Percentiles rank a stretch among this genome's conserved stretches.
Conservation (phyloP, 2,888 invertebrate genomes). For the Panopea generosa region DNA sequence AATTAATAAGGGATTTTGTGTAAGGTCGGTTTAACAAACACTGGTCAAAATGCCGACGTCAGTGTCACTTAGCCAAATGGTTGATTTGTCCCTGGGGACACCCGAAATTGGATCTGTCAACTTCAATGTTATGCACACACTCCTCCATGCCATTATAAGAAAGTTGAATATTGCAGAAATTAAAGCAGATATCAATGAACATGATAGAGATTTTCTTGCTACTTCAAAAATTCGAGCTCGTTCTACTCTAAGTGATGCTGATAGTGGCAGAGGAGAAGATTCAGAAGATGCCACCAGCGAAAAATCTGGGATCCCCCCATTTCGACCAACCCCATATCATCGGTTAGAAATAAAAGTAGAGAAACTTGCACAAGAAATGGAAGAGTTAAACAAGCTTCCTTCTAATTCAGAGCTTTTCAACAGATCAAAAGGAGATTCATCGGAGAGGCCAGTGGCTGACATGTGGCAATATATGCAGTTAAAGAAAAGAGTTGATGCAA, state of each 20-base stretch:
- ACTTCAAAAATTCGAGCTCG: constrained; percentile 65
- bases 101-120: constrained; percentile 85
- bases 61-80: constrained; percentile 81
- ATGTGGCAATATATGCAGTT: constrained; percentile 84
- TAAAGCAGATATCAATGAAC: constrained; percentile 78
- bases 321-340: constrained; percentile 79
- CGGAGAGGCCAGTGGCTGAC: constrained; percentile 77
- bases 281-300: constrained; percentile 73
- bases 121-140: constrained; percentile 83
- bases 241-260: constrained; percentile 72
- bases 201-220: constrained; percentile 77
- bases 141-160: constrained; percentile 83
- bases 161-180: constrained; percentile 78
- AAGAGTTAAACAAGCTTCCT: constrained; percentile 80
- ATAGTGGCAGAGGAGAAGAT: constrained; percentile 75
- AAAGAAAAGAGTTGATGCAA: constrained; percentile 82
- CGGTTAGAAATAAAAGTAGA: constrained; percentile 80
- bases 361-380: constrained; percentile 78
- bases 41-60: constrained; percentile 75
- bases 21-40: background rate
- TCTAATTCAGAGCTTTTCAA: constrained; percentile 77
- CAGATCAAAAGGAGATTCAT: constrained; percentile 60
- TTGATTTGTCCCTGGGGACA: constrained; percentile 84
- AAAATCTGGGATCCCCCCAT: constrained; percentile 59
- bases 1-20: background rate